Conservation (phyloP, 2,797 vertebrate species). For the Sebastes dallii region DNA sequence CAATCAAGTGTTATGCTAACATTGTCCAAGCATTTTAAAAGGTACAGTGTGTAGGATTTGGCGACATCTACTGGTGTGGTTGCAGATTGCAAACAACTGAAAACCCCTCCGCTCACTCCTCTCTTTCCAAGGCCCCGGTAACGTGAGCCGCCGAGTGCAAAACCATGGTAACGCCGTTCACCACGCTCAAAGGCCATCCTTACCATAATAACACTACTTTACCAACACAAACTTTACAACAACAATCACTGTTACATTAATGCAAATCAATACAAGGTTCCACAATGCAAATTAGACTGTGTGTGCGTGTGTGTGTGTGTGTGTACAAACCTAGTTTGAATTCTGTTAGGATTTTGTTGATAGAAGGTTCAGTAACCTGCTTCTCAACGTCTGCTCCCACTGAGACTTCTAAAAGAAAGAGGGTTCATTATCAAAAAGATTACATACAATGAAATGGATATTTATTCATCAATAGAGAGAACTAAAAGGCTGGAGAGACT, state of each 20-base stretch:
- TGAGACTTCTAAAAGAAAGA: conserved; percentile 58
- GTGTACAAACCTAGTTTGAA: conserved; percentile 69
- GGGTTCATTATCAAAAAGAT: not conserved
- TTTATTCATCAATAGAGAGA: not conserved
- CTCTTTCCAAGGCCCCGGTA: too few relatives aligned
- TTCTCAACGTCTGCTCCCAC: conserved; percentile 47
- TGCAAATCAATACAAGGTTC: not conserved
- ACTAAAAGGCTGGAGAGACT: not conserved
- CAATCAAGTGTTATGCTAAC: not conserved
- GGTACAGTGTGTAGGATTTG: too few relatives aligned
- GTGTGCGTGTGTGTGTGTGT: too few relatives aligned
- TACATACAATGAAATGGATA: not conserved
- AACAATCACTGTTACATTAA: not conserved
- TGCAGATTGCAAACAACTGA: too few relatives aligned
- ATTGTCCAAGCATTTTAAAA: too few relatives aligned
- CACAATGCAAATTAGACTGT: not conserved
- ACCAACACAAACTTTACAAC: not conserved
- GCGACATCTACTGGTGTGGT: too few relatives aligned
- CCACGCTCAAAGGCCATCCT: too few relatives aligned
- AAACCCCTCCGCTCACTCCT: too few relatives aligned
- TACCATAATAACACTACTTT: too few relatives aligned
- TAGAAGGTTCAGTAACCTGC: conserved; percentile 50
- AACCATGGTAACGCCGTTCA: too few relatives aligned
- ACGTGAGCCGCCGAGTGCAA: too few relatives aligned
- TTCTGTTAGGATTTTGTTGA: conserved; percentile 54